These are phyloP conservation scores for Hippocampus kuda DNA, from an alignment of 2,797 vertebrate species.

Conservation along the genomic window DNA sequence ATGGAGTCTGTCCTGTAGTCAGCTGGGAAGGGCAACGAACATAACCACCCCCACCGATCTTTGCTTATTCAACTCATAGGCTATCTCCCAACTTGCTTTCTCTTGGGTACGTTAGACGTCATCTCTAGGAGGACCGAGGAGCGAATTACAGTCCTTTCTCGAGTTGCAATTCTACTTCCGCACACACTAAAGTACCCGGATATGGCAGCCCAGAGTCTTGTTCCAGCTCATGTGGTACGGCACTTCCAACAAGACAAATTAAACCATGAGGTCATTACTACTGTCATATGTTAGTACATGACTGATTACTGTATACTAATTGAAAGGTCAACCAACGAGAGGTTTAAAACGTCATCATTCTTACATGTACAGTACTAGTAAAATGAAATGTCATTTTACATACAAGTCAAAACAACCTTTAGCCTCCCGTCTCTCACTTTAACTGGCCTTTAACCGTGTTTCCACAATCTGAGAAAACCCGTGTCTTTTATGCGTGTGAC, in stretches of 20 bases:
- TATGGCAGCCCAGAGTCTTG: background rate
- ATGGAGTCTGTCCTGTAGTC: background rate
- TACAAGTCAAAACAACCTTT: too few relatives aligned
- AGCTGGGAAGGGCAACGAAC: background rate
- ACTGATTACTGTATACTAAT: too few relatives aligned
- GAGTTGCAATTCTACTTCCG: background rate
- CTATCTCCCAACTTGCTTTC: background rate
- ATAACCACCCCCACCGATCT: background rate
- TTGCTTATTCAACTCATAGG: background rate
- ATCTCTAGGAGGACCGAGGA: background rate
- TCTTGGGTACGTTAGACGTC: background rate
- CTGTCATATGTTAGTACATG: too few relatives aligned
- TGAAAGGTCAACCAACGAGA: background rate
- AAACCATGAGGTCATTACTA: background rate
- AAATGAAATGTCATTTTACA: too few relatives aligned
- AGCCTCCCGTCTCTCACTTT: too few relatives aligned
- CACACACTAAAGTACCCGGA: background rate
- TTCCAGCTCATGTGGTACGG: background rate
- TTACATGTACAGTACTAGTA: background rate
- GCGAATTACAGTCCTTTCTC: background rate
- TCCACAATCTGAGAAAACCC: background rate
- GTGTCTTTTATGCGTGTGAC: background rate
- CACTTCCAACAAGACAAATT: background rate
- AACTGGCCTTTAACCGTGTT: background rate
- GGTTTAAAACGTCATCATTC: background rate